A percentile compares a stretch with the other conserved stretches of the same genome.
Conservation (phyloP, 1,140 invertebrate genomes). For the Steinernema feltiae region DNA sequence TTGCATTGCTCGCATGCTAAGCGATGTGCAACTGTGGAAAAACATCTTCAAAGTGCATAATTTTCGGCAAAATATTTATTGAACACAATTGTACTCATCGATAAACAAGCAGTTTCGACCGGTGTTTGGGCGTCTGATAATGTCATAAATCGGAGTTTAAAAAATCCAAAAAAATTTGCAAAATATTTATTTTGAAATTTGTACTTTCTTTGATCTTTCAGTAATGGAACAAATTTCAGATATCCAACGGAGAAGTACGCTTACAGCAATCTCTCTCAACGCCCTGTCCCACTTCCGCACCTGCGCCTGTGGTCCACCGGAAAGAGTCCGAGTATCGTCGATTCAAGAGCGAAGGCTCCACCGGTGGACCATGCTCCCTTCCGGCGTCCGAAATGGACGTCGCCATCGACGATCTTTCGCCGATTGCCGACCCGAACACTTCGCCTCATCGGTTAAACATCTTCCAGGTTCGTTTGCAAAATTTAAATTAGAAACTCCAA, state of each 20-base stretch:
- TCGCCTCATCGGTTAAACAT: conserved; percentile 47
- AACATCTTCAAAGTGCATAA: too few relatives aligned
- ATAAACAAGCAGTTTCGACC: too few relatives aligned
- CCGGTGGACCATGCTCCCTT: conserved; percentile 33
- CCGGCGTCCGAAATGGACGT: conserved; percentile 36
- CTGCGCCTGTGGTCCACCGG: neutral
- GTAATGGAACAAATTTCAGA: neutral
- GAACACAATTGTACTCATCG: too few relatives aligned
- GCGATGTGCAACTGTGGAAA: too few relatives aligned
- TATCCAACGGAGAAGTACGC: conserved; percentile 23
- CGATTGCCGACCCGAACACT: conserved; percentile 40
- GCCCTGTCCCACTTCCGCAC: conserved; percentile 36
- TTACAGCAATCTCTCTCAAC: conserved; percentile 51
- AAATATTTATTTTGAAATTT: neutral
- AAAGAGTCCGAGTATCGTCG: conserved; percentile 56
- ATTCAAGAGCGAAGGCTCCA: conserved; percentile 48
- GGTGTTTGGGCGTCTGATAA: too few relatives aligned
- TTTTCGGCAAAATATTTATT: too few relatives aligned
- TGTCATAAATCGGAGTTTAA: conserved; percentile 14
- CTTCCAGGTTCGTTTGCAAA: conserved; percentile 43
- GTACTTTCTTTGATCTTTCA: neutral
- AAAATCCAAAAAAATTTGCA: conserved; percentile 1
- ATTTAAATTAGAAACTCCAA: neutral
- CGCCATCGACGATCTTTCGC: conserved; percentile 48
- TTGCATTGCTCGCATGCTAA: neutral